phyloP scores from a whole-genome alignment of 2,797 vertebrate species.

The Hyperoplus immaculatus region DNA sequence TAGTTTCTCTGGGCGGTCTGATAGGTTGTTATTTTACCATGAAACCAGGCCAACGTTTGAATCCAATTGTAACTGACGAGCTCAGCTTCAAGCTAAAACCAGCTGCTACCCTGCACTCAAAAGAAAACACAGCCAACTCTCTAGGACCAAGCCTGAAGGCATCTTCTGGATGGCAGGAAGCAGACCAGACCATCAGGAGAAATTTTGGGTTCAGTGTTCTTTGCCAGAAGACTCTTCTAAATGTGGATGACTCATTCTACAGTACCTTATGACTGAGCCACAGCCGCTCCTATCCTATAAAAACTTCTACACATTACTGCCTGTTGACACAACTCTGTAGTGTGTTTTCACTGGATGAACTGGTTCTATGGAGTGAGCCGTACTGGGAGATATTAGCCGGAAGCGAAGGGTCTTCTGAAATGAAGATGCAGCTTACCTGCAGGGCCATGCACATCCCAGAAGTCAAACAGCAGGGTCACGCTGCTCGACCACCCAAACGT shows the following conservation, averaged over 20 bases:
- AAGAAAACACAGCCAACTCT: background rate
- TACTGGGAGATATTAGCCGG: background rate
- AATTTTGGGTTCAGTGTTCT: too few species aligned
- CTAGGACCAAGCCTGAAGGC: background rate
- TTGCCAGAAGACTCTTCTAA: too few species aligned
- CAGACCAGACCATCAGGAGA: too few species aligned
- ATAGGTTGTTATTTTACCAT: background rate
- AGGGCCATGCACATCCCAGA: slow-evolving; percentile 91
- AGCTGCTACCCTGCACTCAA: background rate
- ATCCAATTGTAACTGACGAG: background rate
- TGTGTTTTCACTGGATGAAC: background rate
- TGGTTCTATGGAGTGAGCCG: background rate
- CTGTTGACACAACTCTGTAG: background rate
- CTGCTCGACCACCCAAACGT: slow-evolving; percentile 89
- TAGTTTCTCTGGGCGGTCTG: too few species aligned
- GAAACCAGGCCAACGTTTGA: background rate
- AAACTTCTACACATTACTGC: background rate
- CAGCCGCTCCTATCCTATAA: too few species aligned
- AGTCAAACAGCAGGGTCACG: slow-evolving; percentile 93
- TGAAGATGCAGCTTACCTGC: slow-evolving; percentile 82
- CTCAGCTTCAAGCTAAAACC: background rate
- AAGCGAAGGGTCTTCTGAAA: background rate
- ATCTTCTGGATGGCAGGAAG: too few species aligned
- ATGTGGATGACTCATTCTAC: too few species aligned
- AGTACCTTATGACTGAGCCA: too few species aligned